phyloP scores from a whole-genome alignment of 2,888 invertebrate species.

The Ormyrus labotus region DNA sequence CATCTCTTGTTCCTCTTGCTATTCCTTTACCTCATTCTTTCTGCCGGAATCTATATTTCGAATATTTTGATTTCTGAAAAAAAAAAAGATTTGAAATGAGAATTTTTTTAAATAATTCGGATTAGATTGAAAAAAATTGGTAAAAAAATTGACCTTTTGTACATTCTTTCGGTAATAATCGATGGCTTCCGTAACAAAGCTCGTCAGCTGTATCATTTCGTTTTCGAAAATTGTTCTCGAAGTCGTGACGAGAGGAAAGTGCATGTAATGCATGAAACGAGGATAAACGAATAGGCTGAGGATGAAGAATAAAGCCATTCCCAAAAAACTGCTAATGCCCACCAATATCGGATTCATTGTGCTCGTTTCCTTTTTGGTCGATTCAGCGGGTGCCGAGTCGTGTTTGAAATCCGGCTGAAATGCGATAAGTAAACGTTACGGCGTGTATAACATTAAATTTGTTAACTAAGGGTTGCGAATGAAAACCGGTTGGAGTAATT shows the following conservation, averaged over 20 bases:
- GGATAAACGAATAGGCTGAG: constrained; percentile 51
- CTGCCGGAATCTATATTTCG: neutral
- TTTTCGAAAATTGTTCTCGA: constrained; percentile 20
- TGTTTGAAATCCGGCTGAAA: constrained; percentile 40
- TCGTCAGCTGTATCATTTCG: constrained; percentile 26
- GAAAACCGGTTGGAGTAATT: too few relatives aligned
- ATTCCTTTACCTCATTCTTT: too few relatives aligned
- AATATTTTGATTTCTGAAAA: constrained; percentile 7
- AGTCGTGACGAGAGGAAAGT: constrained; percentile 46
- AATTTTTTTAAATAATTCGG: neutral
- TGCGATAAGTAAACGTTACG: too few relatives aligned
- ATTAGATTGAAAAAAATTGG: neutral
- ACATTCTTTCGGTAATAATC: constrained; percentile 41
- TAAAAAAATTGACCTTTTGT: constrained; percentile 18
- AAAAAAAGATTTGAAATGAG: neutral
- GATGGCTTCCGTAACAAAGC: constrained; percentile 49
- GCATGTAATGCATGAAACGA: constrained; percentile 47
- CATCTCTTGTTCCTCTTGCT: neutral
- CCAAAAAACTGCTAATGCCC: constrained; percentile 51
- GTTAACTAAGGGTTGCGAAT: too few relatives aligned
- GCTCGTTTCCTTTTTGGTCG: constrained; percentile 40
- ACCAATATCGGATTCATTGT: constrained; percentile 51
- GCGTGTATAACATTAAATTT: too few relatives aligned
- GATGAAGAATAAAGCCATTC: constrained; percentile 52
- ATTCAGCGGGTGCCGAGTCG: constrained; percentile 26